Conservation (phyloP, 64 coral and sea anemone genomes). For the Trachythela sp. region DNA sequence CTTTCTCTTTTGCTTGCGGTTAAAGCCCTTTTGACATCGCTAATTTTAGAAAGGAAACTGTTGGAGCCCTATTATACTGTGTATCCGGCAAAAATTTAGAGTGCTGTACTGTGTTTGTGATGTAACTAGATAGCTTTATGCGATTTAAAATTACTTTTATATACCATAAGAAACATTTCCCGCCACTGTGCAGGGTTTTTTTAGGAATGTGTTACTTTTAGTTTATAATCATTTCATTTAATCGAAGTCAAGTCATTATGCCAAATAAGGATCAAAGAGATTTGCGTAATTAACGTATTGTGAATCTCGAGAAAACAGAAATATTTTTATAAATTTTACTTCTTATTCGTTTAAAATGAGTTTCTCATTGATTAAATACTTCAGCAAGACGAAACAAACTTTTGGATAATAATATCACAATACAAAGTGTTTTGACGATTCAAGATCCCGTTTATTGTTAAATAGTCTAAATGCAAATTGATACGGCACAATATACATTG, state of each 20-base stretch:
- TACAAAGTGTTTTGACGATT: neutral
- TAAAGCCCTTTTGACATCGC: conserved; percentile 27
- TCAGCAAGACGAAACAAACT: neutral
- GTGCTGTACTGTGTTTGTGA: neutral
- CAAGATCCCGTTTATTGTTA: neutral
- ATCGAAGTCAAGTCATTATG: conserved; percentile 6
- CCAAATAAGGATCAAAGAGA: conserved; percentile 19
- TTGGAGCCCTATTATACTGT: neutral
- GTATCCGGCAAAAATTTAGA: neutral
- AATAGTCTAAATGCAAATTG: conserved; percentile 14
- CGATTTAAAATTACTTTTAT: neutral
- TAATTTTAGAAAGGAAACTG: conserved; percentile 26
- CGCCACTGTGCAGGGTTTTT: neutral
- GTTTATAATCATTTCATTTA: neutral
- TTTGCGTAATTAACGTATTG: conserved; percentile 9
- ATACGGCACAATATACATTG: conserved; percentile 12
- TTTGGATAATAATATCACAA: neutral
- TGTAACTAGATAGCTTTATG: neutral
- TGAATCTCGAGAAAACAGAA: neutral
- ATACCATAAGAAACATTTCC: neutral
- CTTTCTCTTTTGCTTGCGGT: neutral
- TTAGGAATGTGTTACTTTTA: neutral
- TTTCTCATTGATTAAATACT: neutral
- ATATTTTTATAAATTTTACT: neutral
- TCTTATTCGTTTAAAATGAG: neutral